Conservation (phyloP, 2,888 invertebrate genomes). For the Eupsilia transversa region DNA sequence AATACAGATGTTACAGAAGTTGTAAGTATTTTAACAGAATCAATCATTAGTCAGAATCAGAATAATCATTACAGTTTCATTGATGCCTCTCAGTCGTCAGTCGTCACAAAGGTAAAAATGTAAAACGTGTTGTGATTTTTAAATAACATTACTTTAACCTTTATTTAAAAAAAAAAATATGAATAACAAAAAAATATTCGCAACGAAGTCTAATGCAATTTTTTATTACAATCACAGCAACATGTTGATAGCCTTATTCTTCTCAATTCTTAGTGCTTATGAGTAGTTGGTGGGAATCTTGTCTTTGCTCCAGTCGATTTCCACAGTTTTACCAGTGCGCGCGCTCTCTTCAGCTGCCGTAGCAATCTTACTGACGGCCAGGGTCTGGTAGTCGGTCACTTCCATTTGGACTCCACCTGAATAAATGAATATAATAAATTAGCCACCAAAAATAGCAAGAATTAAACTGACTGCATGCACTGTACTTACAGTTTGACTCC, state of each 20-base stretch:
- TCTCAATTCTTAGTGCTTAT: constrained; percentile 60
- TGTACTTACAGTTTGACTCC: too few species aligned
- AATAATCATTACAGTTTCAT: too few species aligned
- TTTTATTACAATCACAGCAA: not conserved
- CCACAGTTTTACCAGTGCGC: constrained; percentile 87
- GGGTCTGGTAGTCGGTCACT: constrained; percentile 88
- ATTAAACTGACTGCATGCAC: not conserved
- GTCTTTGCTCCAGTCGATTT: constrained; percentile 88
- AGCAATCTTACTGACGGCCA: constrained; percentile 91
- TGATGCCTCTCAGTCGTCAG: too few species aligned
- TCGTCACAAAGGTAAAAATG: not conserved
- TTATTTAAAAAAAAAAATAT: not conserved
- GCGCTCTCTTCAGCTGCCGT: constrained; percentile 90
- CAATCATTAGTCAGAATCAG: too few species aligned
- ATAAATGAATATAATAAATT: not conserved
- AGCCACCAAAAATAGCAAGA: not conserved
- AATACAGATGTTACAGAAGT: too few species aligned
- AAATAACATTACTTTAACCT: not conserved
- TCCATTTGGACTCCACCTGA: constrained; percentile 77
- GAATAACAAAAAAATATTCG: not conserved
- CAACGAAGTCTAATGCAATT: not conserved
- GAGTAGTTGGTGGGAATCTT: constrained; percentile 82
- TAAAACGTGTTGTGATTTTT: not conserved
- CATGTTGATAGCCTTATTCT: not conserved
- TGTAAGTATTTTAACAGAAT: too few species aligned